Evolutionary conservation across 2,113 vertebrate species (phyloP), one percentile per base, ranked within the genome.

Genomic region (Actinemys pallida): DNA sequence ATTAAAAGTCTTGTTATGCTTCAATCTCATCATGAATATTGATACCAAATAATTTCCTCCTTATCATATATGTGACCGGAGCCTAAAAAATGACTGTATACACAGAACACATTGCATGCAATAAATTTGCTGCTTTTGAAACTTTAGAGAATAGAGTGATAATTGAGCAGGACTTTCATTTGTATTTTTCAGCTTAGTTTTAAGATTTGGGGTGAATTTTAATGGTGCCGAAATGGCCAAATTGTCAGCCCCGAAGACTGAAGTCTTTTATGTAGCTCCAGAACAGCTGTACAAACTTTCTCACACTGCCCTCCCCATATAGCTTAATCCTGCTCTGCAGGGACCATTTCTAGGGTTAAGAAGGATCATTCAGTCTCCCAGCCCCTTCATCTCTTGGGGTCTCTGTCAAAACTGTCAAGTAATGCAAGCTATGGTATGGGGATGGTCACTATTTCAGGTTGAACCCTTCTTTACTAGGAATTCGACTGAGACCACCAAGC

Each of bases 11-110:
- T 91, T 54, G 75, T 85, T 92, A 24, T 72, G 52, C 47, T 88
- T 42, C 27, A 86, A 69, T 47, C 76, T 88, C 57, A 80, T 93
- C 81, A 87, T 89, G 84, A 94, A 86, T 47, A 82, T 35, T 39
- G 4, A 7, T 57, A 87, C 10, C 84, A 96, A 91, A 83, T 35
- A 88, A 45, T 84, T 84, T 95, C 90, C 53, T 95, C 90, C 50
- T 53, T 84, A 14, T 22, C 76, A 56, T 39, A 81, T 16, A 5
- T 47, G 10, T 83, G 89, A 39, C 83, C 42, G 87, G 59, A 89
- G 59, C 13, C 24, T n/a, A 20, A 93, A 93, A 94, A 86, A 84
- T 89, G 91, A 57, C 5, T 50, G 79, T 31, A 42, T 22, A 50
- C 39, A 35, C 11, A 42, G 11, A 45, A 9, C 17, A 87, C 53